Evolutionary conservation across 2,113 vertebrate species (phyloP), one percentile per base, ranked within the genome.

Genomic region (Typhlomys cinereus): DNA sequence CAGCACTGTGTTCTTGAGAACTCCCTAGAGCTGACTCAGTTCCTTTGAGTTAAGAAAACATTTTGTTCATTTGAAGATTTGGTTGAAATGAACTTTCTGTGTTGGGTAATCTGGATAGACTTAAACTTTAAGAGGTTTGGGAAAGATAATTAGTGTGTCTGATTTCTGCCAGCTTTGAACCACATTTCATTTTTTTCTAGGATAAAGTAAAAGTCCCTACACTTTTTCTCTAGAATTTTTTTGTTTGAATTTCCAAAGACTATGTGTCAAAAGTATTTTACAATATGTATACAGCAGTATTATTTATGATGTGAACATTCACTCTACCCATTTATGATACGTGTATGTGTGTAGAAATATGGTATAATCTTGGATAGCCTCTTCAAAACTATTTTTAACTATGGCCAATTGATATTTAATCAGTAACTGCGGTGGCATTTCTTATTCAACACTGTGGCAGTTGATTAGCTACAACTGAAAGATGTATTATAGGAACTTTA

Each of bases 51-150:
- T 41, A 73, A 86, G 25, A 81, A n/a, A 82, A 69, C 46, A 20
- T 75, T 85, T 86, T 92, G 64, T 88, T 59, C 59, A 44, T 82
- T 78, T 95, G 73, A 88, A 92, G 78, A 90, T 82, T 90, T 82
- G 54, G 66, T 87, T 91, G 88, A 70, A 39, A 90, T 85, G 6
- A 92, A 46, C 73, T 92, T 74, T 93, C 64, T 82, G 31, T 85
- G 75, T 78, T 67, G 79, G 64, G 23, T 5, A 9, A n/a, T 57
- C 41, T 88, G 78, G 81, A 44, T 54, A 82, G 73, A 95, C 92
- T 88, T 92, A 74, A 13, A 94, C 82, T 79, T 88, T 44, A 85
- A 84, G 85, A 82, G 21, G 18, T 92, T 90, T 71, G 25, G 69
- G 84, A 78, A n/a, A 85, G 67, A 70, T 20, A n/a, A 85, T 92